Conservation (phyloP, 1,140 invertebrate genomes). For the Odontomachus brunneus region DNA sequence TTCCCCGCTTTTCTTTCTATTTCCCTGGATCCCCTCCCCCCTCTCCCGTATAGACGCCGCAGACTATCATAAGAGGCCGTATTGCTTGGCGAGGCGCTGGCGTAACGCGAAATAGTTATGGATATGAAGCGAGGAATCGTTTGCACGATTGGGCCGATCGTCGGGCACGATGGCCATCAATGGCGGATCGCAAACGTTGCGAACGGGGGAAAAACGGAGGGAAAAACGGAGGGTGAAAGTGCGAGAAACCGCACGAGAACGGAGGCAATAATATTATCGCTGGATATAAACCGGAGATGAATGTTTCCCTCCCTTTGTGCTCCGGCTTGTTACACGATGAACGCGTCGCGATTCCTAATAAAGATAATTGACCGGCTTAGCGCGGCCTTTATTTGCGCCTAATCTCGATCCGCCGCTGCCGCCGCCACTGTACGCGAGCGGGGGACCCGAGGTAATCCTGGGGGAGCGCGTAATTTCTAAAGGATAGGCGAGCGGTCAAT, state of each 20-base stretch:
- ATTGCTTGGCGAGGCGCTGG: neutral
- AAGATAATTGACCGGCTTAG: constrained; percentile 40
- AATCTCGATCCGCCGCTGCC: neutral
- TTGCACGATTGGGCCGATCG: constrained; percentile 18
- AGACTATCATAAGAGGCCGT: constrained; percentile 3
- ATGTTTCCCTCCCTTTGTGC: constrained; percentile 32
- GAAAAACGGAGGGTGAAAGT: constrained; percentile 7
- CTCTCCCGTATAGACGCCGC: neutral
- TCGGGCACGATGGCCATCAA: neutral
- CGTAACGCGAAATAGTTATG: constrained; percentile 27
- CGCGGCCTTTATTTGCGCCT: constrained; percentile 25
- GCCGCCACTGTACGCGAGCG: neutral
- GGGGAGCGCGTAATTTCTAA: constrained; percentile 3
- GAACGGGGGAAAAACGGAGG: neutral
- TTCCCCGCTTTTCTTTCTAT: constrained; percentile 28
- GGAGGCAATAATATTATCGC: constrained; percentile 48
- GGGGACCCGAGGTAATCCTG: constrained; percentile 7
- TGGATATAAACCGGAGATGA: constrained; percentile 26
- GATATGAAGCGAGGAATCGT: constrained; percentile 21
- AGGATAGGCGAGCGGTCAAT: neutral
- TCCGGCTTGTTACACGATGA: constrained; percentile 4
- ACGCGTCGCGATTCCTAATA: constrained; percentile 17
- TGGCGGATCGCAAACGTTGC: too few species aligned
- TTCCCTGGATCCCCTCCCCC: neutral
- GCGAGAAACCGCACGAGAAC: neutral